Conservation (phyloP, 92 coral and sea anemone species). For the Porites divaricata region DNA sequence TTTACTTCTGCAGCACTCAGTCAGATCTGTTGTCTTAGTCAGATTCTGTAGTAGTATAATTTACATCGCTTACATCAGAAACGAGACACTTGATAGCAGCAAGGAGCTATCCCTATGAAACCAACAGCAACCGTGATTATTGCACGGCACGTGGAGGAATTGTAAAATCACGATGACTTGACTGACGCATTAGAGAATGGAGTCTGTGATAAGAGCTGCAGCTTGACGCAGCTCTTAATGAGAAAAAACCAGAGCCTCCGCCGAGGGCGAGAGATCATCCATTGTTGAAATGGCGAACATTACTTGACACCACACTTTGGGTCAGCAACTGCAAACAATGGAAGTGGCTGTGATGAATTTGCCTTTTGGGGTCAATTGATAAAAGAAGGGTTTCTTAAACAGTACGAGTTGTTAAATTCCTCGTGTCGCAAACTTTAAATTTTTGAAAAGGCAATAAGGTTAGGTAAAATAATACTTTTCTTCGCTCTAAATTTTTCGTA, state of each 20-base stretch:
- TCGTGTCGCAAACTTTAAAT: too few relatives aligned
- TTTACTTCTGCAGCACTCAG: slow-evolving; percentile 54
- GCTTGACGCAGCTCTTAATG: too few relatives aligned
- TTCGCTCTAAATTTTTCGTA: too few relatives aligned
- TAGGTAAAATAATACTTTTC: too few relatives aligned
- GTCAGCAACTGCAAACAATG: slow-evolving; percentile 68
- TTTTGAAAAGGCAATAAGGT: too few relatives aligned
- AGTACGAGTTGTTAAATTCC: too few relatives aligned
- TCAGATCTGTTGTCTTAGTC: slow-evolving; percentile 69
- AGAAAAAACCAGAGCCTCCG: slow-evolving; percentile 77
- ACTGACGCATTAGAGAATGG: slow-evolving; percentile 73
- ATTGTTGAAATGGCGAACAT: slow-evolving; percentile 66
- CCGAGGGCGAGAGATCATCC: slow-evolving; percentile 84
- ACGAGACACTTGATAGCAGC: slow-evolving; percentile 75
- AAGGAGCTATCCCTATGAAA: slow-evolving; percentile 65
- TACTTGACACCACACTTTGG: slow-evolving; percentile 77
- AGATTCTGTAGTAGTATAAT: slow-evolving; percentile 80
- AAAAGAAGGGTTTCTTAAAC: too few relatives aligned
- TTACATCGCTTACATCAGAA: slow-evolving; percentile 59
- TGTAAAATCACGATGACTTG: slow-evolving; percentile 62
- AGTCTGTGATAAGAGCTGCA: slow-evolving; percentile 59
- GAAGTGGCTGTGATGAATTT: slow-evolving; percentile 58
- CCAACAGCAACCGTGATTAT: slow-evolving; percentile 75
- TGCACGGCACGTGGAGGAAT: slow-evolving; percentile 69
- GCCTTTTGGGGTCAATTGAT: slow-evolving; percentile 38